Base-by-base conservation (phyloP, 2,888 invertebrate species). In the Drosophila yooni region DNA sequence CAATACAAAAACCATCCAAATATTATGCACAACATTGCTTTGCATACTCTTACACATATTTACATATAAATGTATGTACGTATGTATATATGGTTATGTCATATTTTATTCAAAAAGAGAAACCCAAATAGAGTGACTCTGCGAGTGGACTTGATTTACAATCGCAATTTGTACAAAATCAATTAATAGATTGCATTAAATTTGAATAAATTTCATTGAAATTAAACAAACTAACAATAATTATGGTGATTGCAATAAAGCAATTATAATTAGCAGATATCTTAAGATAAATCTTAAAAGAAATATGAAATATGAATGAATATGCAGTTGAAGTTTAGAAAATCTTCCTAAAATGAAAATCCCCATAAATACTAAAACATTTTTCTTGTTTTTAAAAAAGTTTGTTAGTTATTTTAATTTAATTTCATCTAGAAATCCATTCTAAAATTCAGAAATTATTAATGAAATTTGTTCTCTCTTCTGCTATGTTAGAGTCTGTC, bases 1-100 rank as follows among this genome's bases (percentile, higher is more conserved):
- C 51, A 52, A 65, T 50, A 51, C 38, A 18, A 51, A 63, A 56
- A 43, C 7, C 50, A 63, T 25, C 21, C 13, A 50, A 54, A 64
- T 38, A n/a, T n/a, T 59, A 53, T 48, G 31, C 70, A 57, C 8
- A 48, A 46, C 52, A 38, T 46, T 58, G 57, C 18, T 31, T 52
- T 21, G 13, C 51, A 38, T 10, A 11, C 3, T 7, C 5, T 34
- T 15, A 21, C 1, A 29, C 5, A 11, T 13, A 33, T n/a, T 4
- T 3, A 25, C 5, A 34, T 10, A 34, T 25, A 8, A 8, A 25
- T 33, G 13, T n/a, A n/a, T 2, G 2, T 7, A 13, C 5, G 2
- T 11, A 25, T 25, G 3, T n/a, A 10, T n/a, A 40, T 40, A 10
- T 40, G 40, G 4, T 11, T 40, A n/a, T 21, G 21, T 5, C 43